These are phyloP conservation scores for Aphyosemion australe DNA, from an alignment of 2,113 vertebrate species.

Conservation along the genomic window DNA sequence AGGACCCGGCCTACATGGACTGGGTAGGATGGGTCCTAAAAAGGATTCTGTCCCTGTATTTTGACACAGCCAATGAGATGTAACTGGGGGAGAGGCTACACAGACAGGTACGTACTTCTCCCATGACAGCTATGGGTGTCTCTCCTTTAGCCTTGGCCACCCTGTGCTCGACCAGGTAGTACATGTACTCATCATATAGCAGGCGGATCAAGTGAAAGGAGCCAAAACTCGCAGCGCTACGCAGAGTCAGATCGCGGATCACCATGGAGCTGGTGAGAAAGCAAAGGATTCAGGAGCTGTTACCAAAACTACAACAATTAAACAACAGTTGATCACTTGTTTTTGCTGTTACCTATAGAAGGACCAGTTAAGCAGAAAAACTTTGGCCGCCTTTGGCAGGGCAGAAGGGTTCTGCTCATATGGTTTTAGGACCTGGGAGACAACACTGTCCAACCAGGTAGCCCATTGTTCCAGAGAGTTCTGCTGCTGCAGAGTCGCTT, in stretches of 20 bases:
- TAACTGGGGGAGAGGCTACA: neutral
- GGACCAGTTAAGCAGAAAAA: slow-evolving; percentile 93
- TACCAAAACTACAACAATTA: neutral
- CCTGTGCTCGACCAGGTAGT: slow-evolving; percentile 92
- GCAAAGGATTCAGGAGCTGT: neutral
- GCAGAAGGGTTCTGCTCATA: slow-evolving; percentile 82
- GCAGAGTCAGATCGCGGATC: slow-evolving; percentile 90
- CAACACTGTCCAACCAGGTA: slow-evolving; percentile 86
- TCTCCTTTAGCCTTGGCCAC: slow-evolving; percentile 91
- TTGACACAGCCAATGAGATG: neutral
- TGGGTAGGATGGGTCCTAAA: too few relatives aligned
- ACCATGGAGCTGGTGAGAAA: slow-evolving; percentile 86
- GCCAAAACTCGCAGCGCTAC: slow-evolving; percentile 91
- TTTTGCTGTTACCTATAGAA: slow-evolving; percentile 85
- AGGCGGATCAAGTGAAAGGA: slow-evolving; percentile 92
- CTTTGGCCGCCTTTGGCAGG: slow-evolving; percentile 90
- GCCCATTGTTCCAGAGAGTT: slow-evolving; percentile 95
- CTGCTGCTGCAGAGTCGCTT: slow-evolving; percentile 91
- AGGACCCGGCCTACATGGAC: too few relatives aligned
- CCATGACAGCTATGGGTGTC: slow-evolving; percentile 92
- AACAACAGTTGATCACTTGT: too few relatives aligned
- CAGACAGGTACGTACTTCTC: slow-evolving; percentile 78
- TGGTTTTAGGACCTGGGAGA: slow-evolving; percentile 89
- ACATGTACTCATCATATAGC: slow-evolving; percentile 94
- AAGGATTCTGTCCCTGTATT: too few relatives aligned